phyloP scores from a whole-genome alignment of 2,113 vertebrate species.

The Cettia cetti region DNA sequence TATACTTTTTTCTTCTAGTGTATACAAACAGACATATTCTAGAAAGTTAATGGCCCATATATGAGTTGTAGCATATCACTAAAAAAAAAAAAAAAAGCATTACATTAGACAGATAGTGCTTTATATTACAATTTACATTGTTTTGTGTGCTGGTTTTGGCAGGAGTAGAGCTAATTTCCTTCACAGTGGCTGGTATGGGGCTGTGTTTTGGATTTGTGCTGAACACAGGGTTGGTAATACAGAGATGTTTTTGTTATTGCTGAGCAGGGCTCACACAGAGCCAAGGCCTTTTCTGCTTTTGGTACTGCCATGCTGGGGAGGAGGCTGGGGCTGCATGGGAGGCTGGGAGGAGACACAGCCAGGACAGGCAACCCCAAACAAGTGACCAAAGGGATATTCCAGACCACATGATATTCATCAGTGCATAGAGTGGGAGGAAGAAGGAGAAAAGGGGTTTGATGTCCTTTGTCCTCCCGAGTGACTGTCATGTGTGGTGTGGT shows the following conservation, averaged over 20 bases:
- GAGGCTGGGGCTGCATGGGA: not conserved
- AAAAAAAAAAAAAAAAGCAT: not conserved
- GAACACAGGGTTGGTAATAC: not conserved
- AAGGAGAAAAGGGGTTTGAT: not conserved
- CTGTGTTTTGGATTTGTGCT: not conserved
- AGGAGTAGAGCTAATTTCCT: not conserved
- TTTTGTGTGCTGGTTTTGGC: not conserved
- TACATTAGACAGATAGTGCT: not conserved
- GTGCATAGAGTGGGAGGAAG: not conserved
- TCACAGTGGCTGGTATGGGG: not conserved
- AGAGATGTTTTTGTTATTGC: not conserved
- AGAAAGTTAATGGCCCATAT: not conserved
- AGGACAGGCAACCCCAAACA: not conserved
- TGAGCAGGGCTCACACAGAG: not conserved
- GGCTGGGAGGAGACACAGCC: not conserved
- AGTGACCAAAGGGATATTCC: not conserved
- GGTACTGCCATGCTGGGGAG: not conserved
- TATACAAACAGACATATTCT: not conserved
- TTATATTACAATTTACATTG: not conserved
- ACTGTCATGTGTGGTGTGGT: rapidly evolving
- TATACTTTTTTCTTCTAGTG: not conserved
- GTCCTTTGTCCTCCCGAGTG: not conserved
- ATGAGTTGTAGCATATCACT: not conserved
- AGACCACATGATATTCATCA: not conserved
- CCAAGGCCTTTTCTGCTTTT: not conserved